Evolutionary conservation across 2,113 vertebrate species (phyloP).

Genomic region (Chloroceryle aenea): DNA sequence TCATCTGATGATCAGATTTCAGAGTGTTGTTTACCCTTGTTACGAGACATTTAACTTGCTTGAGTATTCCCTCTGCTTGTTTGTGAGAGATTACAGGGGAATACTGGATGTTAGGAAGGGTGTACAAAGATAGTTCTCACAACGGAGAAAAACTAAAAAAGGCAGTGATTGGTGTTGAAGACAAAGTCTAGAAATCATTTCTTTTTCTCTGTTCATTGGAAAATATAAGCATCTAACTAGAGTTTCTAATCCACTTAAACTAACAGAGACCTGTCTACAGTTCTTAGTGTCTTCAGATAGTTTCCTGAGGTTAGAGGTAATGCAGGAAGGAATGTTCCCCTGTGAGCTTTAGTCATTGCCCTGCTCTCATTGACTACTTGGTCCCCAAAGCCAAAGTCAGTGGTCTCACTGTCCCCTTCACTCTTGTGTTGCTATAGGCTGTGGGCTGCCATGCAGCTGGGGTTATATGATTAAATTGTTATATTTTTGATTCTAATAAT

Average conservation of each 20-base stretch:
- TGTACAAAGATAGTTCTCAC: neutral
- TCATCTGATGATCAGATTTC: neutral
- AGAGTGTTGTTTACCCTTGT: neutral
- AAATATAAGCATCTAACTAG: neutral
- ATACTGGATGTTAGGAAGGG: neutral
- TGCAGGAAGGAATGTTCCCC: rapidly evolving
- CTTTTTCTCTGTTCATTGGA: neutral
- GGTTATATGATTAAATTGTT: neutral
- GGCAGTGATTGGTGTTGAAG: neutral
- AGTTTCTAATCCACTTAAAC: neutral
- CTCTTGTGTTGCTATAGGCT: neutral
- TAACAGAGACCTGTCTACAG: neutral
- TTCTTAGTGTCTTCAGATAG: neutral
- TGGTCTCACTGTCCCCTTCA: neutral
- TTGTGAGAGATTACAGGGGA: neutral
- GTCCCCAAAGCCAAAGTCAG: neutral
- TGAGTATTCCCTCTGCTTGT: neutral
- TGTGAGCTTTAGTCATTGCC: neutral
- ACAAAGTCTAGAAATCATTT: neutral
- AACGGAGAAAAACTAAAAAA: neutral
- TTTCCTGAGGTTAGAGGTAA: neutral
- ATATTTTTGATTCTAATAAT: neutral
- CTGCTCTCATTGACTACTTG: neutral
- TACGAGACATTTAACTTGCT: neutral
- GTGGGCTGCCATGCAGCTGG: neutral